Conservation (phyloP, 1,140 invertebrate species). For the Diploscapter pachys region DNA sequence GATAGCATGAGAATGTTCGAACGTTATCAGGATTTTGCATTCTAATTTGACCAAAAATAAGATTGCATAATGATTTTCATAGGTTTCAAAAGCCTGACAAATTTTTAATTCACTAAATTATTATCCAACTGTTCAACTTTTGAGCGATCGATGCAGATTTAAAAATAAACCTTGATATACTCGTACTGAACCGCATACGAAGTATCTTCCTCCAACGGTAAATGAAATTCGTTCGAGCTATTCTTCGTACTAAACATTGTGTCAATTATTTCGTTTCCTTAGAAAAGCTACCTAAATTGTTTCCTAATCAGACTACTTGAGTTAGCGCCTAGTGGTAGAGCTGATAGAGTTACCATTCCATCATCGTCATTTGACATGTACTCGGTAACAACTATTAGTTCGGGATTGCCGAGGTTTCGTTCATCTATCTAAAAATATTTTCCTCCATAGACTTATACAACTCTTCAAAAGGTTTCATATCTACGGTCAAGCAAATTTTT, state of each 20-base stretch:
- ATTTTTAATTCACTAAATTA: too few relatives aligned
- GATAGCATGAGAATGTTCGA: too few relatives aligned
- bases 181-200: constrained; percentile 53
- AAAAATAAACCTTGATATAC: constrained; percentile 40
- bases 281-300: constrained; percentile 12
- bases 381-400: constrained; percentile 21
- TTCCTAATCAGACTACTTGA: not conserved
- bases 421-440: constrained; percentile 12
- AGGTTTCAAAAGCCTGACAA: too few relatives aligned
- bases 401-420: not conserved
- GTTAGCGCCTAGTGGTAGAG: constrained; percentile 19
- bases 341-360: constrained; percentile 20
- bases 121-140: too few relatives aligned
- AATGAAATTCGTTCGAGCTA: constrained; percentile 30
- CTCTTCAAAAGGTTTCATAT: not conserved
- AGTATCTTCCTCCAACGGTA: constrained; percentile 41
- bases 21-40: too few relatives aligned
- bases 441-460: not conserved
- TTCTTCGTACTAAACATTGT: constrained; percentile 25
- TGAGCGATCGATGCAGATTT: too few relatives aligned
- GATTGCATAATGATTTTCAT: too few relatives aligned
- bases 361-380: constrained; percentile 4
- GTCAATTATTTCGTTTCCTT: constrained; percentile 3
- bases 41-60: too few relatives aligned
- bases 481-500: too few relatives aligned